Evolutionary conservation across 2,797 vertebrate genomes (phyloP).

Genomic region (Margarornis squamiger): DNA sequence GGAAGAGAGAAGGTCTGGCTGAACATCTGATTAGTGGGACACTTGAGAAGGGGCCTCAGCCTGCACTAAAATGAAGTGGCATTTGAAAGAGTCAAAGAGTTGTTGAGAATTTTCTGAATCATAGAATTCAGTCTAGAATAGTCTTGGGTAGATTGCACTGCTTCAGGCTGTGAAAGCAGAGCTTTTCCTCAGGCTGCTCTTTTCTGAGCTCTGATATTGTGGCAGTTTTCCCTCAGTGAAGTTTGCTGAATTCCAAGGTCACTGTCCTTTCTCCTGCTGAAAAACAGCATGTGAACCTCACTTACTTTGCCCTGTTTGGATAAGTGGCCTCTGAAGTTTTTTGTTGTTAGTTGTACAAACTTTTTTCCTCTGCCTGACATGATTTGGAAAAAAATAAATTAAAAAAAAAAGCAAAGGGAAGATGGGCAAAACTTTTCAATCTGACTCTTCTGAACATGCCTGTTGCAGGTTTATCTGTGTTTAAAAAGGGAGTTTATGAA

Average conservation of each 20-base stretch:
- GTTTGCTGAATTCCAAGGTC: neutral
- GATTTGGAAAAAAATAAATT: neutral
- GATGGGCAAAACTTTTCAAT: neutral
- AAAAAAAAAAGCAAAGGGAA: neutral
- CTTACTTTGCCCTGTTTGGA: neutral
- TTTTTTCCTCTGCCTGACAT: neutral
- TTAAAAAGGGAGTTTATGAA: neutral
- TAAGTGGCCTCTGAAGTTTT: neutral
- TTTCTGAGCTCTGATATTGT: fast-evolving
- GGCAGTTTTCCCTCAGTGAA: fast-evolving
- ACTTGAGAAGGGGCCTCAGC: neutral
- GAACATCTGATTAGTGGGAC: neutral
- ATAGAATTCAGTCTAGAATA: neutral
- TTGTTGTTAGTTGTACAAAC: neutral
- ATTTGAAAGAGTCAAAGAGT: neutral
- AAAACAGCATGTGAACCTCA: neutral
- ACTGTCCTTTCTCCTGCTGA: neutral
- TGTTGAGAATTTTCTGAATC: neutral
- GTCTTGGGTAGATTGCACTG: neutral
- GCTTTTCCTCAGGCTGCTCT: neutral
- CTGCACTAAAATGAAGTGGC: neutral
- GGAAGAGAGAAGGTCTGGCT: neutral
- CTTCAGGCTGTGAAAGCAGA: neutral
- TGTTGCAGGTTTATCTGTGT: neutral
- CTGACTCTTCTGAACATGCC: neutral